Conservation (phyloP, 2,888 invertebrate genomes). For the Camponotus fellah region DNA sequence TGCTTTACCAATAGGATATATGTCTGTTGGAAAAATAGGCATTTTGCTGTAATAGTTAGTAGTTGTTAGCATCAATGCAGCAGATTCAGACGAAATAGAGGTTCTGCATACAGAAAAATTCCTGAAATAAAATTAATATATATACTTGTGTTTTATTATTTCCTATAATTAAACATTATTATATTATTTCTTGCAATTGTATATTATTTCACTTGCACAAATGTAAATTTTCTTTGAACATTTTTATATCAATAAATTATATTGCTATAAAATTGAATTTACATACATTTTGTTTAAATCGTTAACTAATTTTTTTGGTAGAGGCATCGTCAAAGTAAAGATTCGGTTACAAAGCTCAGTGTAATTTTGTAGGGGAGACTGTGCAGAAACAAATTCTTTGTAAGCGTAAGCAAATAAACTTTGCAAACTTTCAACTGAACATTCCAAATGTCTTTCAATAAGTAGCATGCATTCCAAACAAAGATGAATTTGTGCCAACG, state of each 20-base stretch:
- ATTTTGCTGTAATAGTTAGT: conserved; percentile 74
- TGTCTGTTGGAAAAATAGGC: conserved; percentile 78
- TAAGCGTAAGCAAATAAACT: conserved; percentile 74
- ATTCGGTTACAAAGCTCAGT: conserved; percentile 65
- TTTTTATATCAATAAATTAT: background rate
- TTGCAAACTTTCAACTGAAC: conserved; percentile 72
- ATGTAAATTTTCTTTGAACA: conserved; percentile 6
- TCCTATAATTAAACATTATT: background rate
- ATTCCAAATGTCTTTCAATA: conserved; percentile 77
- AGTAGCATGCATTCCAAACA: conserved; percentile 80
- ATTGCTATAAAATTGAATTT: background rate
- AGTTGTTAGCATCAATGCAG: conserved; percentile 67
- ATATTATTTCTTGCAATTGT: conserved; percentile 10
- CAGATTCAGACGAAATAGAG: conserved; percentile 70
- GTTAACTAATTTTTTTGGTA: conserved; percentile 66
- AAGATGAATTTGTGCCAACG: conserved; percentile 79
- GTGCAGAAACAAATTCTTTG: conserved; percentile 72
- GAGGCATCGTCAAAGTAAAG: conserved; percentile 71
- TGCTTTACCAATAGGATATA: conserved; percentile 67
- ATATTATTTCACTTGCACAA: background rate
- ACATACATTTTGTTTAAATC: conserved; percentile 73
- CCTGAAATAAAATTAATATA: conserved; percentile 50
- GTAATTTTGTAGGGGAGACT: conserved; percentile 71
- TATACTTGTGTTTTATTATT: background rate
- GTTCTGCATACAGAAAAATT: conserved; percentile 65